phyloP scores from a whole-genome alignment of 2,888 invertebrate genomes.

The Elmis aenea region DNA sequence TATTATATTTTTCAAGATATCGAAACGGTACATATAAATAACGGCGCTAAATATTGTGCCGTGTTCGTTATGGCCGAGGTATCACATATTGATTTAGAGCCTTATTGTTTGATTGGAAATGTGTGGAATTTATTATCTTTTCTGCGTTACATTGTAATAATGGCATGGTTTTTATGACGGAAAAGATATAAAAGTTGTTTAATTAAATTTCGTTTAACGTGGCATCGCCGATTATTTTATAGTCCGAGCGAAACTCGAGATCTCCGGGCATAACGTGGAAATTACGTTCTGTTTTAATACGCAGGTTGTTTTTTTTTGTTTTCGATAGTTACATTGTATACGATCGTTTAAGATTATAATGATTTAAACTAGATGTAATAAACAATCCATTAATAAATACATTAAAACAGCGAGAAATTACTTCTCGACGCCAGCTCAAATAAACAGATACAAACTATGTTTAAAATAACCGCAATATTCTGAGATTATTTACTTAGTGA shows the following conservation, averaged over 20 bases:
- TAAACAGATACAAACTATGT: conserved; percentile 36
- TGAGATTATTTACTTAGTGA: conserved; percentile 30
- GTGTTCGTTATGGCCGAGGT: no score
- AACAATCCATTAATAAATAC: conserved; percentile 45
- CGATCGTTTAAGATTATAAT: conserved; percentile 27
- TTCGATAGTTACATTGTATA: not conserved
- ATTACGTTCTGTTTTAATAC: conserved; percentile 2
- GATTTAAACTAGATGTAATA: conserved; percentile 36
- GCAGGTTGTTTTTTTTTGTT: not conserved
- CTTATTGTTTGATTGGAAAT: conserved; percentile 32
- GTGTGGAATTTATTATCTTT: conserved; percentile 40
- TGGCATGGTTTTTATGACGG: conserved; percentile 42
- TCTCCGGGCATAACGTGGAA: conserved; percentile 5
- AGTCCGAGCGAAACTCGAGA: conserved; percentile 33
- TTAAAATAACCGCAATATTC: conserved; percentile 31
- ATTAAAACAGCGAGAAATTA: conserved; percentile 40
- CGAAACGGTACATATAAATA: not conserved
- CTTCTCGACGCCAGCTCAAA: conserved; percentile 43
- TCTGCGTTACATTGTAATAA: conserved; percentile 43
- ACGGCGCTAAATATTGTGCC: no score
- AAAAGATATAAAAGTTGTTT: conserved; percentile 46
- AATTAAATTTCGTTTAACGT: conserved; percentile 46
- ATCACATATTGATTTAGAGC: conserved; percentile 7
- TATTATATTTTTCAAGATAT: conserved; percentile 2
- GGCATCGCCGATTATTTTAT: conserved; percentile 42